phyloP scores from a whole-genome alignment of 2,888 invertebrate species.

The Cyclophora albipunctata region DNA sequence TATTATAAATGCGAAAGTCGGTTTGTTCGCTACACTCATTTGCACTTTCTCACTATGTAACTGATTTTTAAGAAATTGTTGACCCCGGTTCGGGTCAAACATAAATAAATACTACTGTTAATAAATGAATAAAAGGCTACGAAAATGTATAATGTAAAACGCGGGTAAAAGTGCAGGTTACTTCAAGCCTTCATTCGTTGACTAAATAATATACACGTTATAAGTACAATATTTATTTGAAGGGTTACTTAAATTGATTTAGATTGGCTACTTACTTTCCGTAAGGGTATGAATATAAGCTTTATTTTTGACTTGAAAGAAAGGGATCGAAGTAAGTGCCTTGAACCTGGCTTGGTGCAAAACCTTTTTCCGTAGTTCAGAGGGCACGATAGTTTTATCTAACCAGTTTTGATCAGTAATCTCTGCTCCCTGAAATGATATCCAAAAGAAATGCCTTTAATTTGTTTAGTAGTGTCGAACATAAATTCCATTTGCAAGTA shows the following conservation, averaged over 20 bases:
- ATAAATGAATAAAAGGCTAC: too few relatives aligned
- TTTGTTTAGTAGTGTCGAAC: background rate
- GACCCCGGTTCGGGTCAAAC: too few relatives aligned
- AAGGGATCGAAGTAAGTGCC: constrained; percentile 57
- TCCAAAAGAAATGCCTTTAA: background rate
- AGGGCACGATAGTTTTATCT: constrained; percentile 55
- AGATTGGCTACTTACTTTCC: constrained; percentile 42
- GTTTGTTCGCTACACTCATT: too few relatives aligned
- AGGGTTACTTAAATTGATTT: too few relatives aligned
- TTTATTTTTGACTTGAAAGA: constrained; percentile 68
- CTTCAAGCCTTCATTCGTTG: too few relatives aligned
- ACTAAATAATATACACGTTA: too few relatives aligned
- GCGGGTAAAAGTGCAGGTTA: background rate
- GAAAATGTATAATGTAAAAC: background rate
- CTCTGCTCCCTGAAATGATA: constrained; percentile 51
- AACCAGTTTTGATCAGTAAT: constrained; percentile 64
- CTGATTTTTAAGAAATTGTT: too few relatives aligned
- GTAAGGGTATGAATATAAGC: constrained; percentile 66
- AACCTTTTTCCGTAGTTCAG: constrained; percentile 62
- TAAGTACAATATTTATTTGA: too few relatives aligned
- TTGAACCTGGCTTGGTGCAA: constrained; percentile 66
- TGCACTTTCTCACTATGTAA: too few relatives aligned
- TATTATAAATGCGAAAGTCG: constrained; percentile 1
- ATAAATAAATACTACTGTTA: too few relatives aligned
- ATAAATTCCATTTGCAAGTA: background rate